phyloP scores from a whole-genome alignment of 2,888 invertebrate species.

The Thymelicus lineola region DNA sequence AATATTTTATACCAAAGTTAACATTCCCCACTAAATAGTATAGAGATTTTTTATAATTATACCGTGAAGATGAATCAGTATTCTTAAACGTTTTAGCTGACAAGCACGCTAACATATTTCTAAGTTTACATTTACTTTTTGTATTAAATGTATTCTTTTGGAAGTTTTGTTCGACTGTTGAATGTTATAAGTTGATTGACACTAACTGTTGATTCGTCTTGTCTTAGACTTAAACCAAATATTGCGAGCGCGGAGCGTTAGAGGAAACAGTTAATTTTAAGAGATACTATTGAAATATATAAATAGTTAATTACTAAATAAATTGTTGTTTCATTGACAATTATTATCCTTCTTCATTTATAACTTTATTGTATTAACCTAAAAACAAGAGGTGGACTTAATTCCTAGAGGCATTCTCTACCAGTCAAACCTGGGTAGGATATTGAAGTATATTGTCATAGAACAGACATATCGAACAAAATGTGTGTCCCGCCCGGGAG shows the following conservation, averaged over 20 bases:
- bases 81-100: constrained; percentile 63
- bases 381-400: no score
- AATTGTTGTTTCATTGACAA: constrained; percentile 55
- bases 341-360: not conserved
- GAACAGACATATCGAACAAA: no score
- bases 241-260: constrained; percentile 82
- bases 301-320: constrained; percentile 74
- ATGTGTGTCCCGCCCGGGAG: no score
- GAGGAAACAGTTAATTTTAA: constrained; percentile 77
- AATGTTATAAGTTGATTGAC: constrained; percentile 66
- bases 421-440: no score
- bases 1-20: constrained; percentile 89
- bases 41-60: constrained; percentile 64
- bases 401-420: no score
- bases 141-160: constrained; percentile 73
- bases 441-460: no score
- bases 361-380: no score
- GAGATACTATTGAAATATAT: constrained; percentile 85
- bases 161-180: constrained; percentile 76
- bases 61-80: constrained; percentile 61
- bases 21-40: constrained; percentile 88
- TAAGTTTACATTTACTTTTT: constrained; percentile 74
- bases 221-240: constrained; percentile 83
- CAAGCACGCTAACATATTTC: constrained; percentile 64
- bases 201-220: constrained; percentile 81